Evolutionary conservation across 2,888 invertebrate genomes (phyloP), one percentile per base, ranked within the genome.

Genomic region (Antitype chi): DNA sequence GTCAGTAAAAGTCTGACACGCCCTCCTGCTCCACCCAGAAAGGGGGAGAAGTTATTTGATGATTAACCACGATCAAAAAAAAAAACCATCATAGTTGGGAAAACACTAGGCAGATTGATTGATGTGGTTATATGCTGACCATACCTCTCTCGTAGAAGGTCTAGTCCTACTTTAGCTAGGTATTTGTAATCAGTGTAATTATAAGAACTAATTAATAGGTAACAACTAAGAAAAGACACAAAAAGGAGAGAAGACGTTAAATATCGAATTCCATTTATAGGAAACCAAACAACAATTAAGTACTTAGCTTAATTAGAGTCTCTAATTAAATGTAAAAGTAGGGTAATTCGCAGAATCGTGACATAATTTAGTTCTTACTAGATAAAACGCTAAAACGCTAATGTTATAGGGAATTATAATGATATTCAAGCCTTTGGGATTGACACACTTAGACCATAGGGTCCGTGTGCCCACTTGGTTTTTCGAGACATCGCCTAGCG

Each of bases 261-360:
- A 69, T 68, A 38, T 68, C 25, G 17, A 49, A 76, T 70, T 79
- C 32, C 17, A 17, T 49, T 28, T 49, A 2, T 57, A 38, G 32
- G 15, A 60, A 78, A 20, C 38, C 6, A 59, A 53, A 66, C 15
- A 66, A 66, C 25, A 28, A 66, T 66, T 13, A 4, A 38, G 2
- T 17, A 25, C 2, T 17, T 17, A 32, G 3, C 17, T 17, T 32
- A 17, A 60, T 68, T 32, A 17, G 6, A 2, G 23, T 53, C 17
- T 17, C 9, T 32, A 38, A 17, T 38, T 7, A 23, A 75, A 78
- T 38, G 9, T 23, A 38, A 15, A 74, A 17, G 9, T 23, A 38
- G 20, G 28, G 0, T 57, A 11, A 76, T 82, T 68, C 32, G 6
- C n/a, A 32, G 20, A 64, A 55, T 52, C 15, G n/a, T 7, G 67